Percentiles rank a stretch among this genome's conserved stretches.
Evolutionary conservation across 2,113 vertebrate genomes (phyloP).

Genomic region (Myotis lucifugus): DNA sequence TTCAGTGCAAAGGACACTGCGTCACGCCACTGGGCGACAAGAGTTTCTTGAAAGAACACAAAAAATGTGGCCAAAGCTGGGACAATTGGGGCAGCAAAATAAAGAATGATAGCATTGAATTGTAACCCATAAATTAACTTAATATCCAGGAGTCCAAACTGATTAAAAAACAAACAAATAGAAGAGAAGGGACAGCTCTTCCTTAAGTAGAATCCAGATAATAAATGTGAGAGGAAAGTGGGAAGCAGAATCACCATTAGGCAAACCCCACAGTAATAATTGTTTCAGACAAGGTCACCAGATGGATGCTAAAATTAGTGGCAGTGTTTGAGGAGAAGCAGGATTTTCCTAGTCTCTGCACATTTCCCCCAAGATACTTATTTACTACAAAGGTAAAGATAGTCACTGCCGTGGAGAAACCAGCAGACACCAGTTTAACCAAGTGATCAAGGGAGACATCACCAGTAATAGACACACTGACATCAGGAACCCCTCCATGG

Average conservation of each 20-base stretch:
- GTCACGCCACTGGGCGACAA: not conserved
- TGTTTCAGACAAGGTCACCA: not conserved
- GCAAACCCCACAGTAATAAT: not conserved
- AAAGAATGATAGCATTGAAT: not conserved
- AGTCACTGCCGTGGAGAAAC: not conserved
- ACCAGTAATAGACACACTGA: not conserved
- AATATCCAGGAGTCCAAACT: not conserved
- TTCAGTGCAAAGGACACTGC: not conserved
- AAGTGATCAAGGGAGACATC: not conserved
- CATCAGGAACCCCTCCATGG: fast-evolving
- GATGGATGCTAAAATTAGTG: not conserved
- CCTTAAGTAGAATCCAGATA: not conserved
- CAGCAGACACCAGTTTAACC: not conserved
- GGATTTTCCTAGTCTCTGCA: not conserved
- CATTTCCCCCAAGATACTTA: not conserved
- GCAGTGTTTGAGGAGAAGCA: not conserved
- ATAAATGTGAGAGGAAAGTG: not conserved
- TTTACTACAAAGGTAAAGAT: not conserved
- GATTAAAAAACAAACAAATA: not conserved
- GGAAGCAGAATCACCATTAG: not conserved
- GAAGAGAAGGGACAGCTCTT: not conserved
- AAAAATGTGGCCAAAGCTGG: not conserved
- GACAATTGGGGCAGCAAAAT: constrained; percentile 8
- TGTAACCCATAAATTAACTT: not conserved
- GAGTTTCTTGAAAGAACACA: not conserved